A percentile compares a stretch with the other conserved stretches of the same genome.
Evolutionary conservation across 2,888 invertebrate genomes (phyloP).

Genomic region (Papilio protenor): DNA sequence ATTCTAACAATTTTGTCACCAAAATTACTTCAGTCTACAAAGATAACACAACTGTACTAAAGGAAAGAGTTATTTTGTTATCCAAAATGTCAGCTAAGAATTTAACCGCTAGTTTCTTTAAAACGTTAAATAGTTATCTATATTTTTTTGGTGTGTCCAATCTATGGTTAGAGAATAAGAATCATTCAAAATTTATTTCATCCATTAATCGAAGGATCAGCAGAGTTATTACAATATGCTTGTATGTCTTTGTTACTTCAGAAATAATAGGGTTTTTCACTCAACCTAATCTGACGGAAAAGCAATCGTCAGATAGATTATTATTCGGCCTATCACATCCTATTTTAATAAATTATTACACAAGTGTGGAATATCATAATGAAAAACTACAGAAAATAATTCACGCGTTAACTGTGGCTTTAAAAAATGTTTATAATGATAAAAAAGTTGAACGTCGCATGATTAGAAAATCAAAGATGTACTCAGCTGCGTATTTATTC

Average conservation of each 20-base stretch:
- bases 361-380: conserved; percentile 49
- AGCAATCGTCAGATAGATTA: conserved; percentile 54
- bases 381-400: conserved; percentile 52
- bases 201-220: conserved; percentile 40
- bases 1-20: neutral
- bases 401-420: conserved; percentile 49
- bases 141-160: conserved; percentile 52
- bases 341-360: conserved; percentile 49
- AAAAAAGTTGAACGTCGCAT: conserved; percentile 57
- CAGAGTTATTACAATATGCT: conserved; percentile 46
- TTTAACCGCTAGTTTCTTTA: conserved; percentile 42
- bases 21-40: neutral
- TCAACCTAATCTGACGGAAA: conserved; percentile 48
- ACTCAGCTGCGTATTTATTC: conserved; percentile 49
- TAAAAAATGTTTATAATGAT: conserved; percentile 61
- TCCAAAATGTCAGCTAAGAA: conserved; percentile 12
- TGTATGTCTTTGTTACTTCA: conserved; percentile 51
- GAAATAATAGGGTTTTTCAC: conserved; percentile 56
- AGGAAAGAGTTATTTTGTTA: neutral
- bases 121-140: conserved; percentile 40
- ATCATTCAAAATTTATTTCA: conserved; percentile 48
- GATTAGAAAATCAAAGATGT: conserved; percentile 55
- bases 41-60: neutral
- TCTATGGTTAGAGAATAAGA: conserved; percentile 56
- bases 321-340: conserved; percentile 57